Evolutionary conservation across 2,797 vertebrate species (phyloP).

Genomic region (Mormyrus proboscirostris): DNA sequence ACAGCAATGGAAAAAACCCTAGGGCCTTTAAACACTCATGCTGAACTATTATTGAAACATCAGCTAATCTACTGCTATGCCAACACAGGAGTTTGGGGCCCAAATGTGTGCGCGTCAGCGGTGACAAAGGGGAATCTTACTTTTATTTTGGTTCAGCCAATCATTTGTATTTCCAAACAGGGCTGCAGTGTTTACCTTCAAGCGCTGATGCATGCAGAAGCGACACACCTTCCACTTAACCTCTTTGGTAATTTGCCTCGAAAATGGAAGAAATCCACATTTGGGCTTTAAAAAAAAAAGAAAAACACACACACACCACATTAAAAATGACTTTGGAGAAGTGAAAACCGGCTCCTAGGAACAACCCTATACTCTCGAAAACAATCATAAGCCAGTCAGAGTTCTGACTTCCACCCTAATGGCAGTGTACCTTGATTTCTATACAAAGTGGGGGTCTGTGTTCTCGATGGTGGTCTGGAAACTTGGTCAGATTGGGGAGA

Average conservation of each 20-base stretch:
- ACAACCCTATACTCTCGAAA: neutral
- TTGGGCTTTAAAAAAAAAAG: slow-evolving; percentile 72
- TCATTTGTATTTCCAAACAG: neutral
- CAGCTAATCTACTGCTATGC: neutral
- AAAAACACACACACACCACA: neutral
- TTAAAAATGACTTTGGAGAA: neutral
- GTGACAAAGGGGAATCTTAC: neutral
- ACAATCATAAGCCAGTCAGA: neutral
- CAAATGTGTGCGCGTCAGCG: neutral
- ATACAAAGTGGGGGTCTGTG: slow-evolving; percentile 84
- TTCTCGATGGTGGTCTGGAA: slow-evolving; percentile 66
- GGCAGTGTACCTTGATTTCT: slow-evolving; percentile 80
- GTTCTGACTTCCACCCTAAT: neutral
- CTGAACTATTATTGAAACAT: neutral
- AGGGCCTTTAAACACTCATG: neutral
- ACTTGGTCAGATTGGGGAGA: slow-evolving; percentile 87
- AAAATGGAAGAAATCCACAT: slow-evolving; percentile 90
- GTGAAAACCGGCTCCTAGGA: neutral
- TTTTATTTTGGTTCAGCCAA: neutral
- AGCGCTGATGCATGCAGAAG: slow-evolving; percentile 96
- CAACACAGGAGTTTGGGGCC: neutral
- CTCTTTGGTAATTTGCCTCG: slow-evolving; percentile 81
- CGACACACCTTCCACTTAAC: slow-evolving; percentile 89
- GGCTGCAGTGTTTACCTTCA: slow-evolving; percentile 67
- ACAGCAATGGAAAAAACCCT: neutral